These are phyloP conservation scores for Chaetodon trifasciatus DNA, from an alignment of 2,797 vertebrate genomes.

Conservation along the genomic window DNA sequence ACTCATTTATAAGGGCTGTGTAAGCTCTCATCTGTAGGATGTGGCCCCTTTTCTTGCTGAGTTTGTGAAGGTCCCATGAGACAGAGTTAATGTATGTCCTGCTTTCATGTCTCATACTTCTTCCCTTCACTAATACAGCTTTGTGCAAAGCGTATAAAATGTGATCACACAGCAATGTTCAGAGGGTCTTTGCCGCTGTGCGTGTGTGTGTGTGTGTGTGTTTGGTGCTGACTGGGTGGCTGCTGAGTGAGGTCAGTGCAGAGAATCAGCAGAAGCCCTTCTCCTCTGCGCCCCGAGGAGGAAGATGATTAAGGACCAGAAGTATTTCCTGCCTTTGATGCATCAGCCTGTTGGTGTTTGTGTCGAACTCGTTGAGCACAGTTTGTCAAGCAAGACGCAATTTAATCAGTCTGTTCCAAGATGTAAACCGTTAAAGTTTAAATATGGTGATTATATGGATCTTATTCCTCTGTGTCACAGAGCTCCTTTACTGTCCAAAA, in stretches of 20 bases:
- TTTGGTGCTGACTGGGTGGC: slow-evolving; percentile 41
- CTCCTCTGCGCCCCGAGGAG: slow-evolving; percentile 17
- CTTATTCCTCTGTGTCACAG: not conserved
- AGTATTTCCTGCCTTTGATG: slow-evolving; percentile 72
- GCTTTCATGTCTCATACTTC: slow-evolving; percentile 52
- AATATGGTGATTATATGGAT: not conserved
- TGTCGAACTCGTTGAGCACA: not conserved
- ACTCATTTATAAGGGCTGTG: not conserved
- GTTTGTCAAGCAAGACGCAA: not conserved
- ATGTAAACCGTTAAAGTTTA: not conserved
- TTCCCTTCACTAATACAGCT: slow-evolving; percentile 21
- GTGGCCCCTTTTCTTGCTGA: not conserved
- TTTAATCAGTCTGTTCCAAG: slow-evolving; percentile 9
- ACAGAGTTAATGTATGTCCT: slow-evolving; percentile 42
- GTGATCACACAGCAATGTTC: slow-evolving; percentile 17
- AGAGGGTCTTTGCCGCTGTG: not conserved
- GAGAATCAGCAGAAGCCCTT: slow-evolving; percentile 34
- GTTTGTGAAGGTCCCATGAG: slow-evolving; percentile 39
- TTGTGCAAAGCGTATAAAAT: slow-evolving; percentile 43
- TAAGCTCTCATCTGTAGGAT: not conserved
- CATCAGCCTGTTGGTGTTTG: not conserved
- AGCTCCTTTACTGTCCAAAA: not conserved
- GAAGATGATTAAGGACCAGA: slow-evolving; percentile 60
- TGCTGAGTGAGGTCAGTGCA: slow-evolving; percentile 44
- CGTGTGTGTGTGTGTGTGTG: slow-evolving; percentile 11